phyloP scores from a whole-genome alignment of 2,113 vertebrate genomes.

The Callithrix jacchus region DNA sequence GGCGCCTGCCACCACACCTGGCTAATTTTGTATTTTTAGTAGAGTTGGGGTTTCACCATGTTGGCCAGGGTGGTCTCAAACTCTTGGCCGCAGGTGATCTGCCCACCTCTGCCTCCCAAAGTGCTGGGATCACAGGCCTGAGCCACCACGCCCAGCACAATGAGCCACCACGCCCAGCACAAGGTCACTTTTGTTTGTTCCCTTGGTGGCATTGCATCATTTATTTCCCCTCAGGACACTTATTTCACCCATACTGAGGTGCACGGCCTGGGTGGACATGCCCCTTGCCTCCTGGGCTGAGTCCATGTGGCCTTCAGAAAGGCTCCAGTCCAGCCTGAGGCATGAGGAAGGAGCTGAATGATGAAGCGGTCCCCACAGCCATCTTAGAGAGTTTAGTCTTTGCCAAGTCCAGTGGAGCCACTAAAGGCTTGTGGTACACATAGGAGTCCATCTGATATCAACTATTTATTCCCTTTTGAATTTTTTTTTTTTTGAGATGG shows the following conservation, averaged over 20 bases:
- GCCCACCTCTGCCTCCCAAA: too few species aligned
- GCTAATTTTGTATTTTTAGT: too few species aligned
- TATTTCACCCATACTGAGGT: not conserved
- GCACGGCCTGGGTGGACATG: not conserved
- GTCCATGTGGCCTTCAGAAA: not conserved
- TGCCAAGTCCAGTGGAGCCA: not conserved
- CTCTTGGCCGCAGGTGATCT: too few species aligned
- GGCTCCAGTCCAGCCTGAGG: not conserved
- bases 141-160: too few species aligned
- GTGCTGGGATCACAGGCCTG: too few species aligned
- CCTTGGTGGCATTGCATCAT: too few species aligned
- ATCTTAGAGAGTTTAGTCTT: not conserved
- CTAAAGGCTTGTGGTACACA: not conserved
- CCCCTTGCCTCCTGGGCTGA: not conserved
- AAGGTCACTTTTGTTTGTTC: not conserved
- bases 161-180: too few species aligned
- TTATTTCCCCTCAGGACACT: not conserved
- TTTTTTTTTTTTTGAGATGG: not conserved
- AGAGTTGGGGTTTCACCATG: too few species aligned
- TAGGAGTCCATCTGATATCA: not conserved
- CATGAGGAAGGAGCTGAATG: too few species aligned
- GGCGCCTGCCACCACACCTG: rapidly evolving
- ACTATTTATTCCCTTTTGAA: not conserved
- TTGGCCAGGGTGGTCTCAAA: too few species aligned
- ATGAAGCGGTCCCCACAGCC: not conserved